These are phyloP conservation scores for Plutella xylostella DNA, from an alignment of 2,888 invertebrate genomes.

Conservation along the genomic window DNA sequence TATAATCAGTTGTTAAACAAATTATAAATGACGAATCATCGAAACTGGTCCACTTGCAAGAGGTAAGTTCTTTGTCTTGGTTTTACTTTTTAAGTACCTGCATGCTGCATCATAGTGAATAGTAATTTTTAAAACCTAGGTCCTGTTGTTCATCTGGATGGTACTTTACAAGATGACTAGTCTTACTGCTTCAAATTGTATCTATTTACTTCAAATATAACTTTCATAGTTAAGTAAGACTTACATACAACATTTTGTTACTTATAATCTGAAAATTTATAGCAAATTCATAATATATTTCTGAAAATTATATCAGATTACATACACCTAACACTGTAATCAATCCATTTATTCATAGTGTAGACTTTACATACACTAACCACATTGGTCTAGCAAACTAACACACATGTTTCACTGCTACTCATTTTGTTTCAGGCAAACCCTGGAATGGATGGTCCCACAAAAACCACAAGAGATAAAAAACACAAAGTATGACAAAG, in stretches of 20 bases:
- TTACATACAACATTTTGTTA: not conserved
- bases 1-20: slow-evolving; percentile 21
- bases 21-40: slow-evolving; percentile 28
- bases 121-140: not conserved
- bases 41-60: slow-evolving; percentile 19
- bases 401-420: no score
- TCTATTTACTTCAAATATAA: slow-evolving; percentile 7
- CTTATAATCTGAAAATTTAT: not conserved
- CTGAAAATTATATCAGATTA: no score
- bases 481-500: slow-evolving; percentile 12
- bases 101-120: no score
- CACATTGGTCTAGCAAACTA: no score
- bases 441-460: no score
- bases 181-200: slow-evolving; percentile 4
- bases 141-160: not conserved
- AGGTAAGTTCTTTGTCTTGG: slow-evolving; percentile 49
- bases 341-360: no score
- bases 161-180: not conserved
- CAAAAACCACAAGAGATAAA: no score
- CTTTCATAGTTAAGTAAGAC: not conserved
- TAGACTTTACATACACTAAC: no score
- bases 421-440: no score
- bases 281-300: no score
- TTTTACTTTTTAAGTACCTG: slow-evolving; percentile 29
- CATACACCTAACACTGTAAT: no score